These are phyloP conservation scores for Phrynocephalus forsythii DNA, from an alignment of 2,797 vertebrate genomes.

Conservation along the genomic window DNA sequence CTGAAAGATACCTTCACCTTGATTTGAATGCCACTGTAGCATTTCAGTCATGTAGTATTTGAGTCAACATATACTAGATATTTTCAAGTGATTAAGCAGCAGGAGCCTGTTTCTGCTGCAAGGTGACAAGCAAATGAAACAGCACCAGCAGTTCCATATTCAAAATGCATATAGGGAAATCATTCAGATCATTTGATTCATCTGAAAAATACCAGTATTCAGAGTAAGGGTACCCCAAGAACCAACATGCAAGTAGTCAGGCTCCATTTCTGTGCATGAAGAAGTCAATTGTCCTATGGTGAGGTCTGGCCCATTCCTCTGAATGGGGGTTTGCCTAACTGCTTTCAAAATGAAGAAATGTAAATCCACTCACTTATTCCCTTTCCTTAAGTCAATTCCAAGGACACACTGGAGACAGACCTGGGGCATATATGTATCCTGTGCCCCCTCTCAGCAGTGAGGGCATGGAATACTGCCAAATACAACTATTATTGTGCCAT, in stretches of 20 bases:
- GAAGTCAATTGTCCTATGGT: background rate
- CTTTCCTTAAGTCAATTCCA: background rate
- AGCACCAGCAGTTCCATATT: background rate
- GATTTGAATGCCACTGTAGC: slow-evolving; percentile 1
- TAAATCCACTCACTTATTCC: background rate
- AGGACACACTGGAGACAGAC: background rate
- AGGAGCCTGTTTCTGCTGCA: accelerated
- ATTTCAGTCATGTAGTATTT: slow-evolving; percentile 24
- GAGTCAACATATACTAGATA: slow-evolving; percentile 6
- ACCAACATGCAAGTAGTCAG: background rate
- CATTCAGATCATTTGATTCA: background rate
- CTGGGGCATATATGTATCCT: too few species aligned
- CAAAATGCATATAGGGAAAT: background rate
- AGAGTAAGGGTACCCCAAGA: background rate
- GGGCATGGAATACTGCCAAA: too few species aligned
- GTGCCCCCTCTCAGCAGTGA: too few species aligned
- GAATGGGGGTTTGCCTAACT: background rate
- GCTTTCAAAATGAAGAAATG: background rate
- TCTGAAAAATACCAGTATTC: background rate
- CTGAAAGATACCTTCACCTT: background rate
- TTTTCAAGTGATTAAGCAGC: background rate
- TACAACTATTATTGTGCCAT: too few species aligned
- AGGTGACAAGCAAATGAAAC: background rate
- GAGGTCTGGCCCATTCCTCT: background rate
- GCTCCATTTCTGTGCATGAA: background rate